These are phyloP conservation scores for Falco naumanni DNA, from an alignment of 2,797 vertebrate genomes.

Conservation along the genomic window DNA sequence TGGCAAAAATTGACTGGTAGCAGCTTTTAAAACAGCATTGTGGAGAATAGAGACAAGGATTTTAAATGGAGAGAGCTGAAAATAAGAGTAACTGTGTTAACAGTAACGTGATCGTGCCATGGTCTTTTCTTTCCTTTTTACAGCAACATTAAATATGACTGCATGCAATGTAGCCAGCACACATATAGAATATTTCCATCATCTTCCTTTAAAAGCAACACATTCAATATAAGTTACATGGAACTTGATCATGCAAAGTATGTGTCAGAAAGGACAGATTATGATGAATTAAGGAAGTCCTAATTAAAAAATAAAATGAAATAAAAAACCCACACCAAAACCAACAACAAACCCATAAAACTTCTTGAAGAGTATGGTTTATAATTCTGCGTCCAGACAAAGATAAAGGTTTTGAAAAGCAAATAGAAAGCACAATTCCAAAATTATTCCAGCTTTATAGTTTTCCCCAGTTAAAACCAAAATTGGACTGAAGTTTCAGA, in stretches of 20 bases:
- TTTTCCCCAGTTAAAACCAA: not conserved
- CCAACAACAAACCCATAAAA: not conserved
- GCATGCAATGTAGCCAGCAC: not conserved
- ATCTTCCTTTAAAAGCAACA: not conserved
- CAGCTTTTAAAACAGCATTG: not conserved
- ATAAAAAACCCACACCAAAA: too few relatives aligned
- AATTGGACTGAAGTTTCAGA: not conserved
- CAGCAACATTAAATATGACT: not conserved
- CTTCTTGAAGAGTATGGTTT: not conserved
- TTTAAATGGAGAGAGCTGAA: not conserved
- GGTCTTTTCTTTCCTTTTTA: not conserved
- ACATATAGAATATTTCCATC: not conserved
- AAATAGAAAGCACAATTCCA: not conserved
- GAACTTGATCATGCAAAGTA: not conserved
- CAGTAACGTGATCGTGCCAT: not conserved
- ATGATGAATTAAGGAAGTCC: not conserved
- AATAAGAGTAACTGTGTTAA: not conserved
- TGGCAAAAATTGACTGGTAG: not conserved
- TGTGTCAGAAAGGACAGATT: not conserved
- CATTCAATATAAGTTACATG: not conserved
- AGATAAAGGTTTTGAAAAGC: not conserved
- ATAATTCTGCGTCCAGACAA: not conserved
- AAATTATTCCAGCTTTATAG: not conserved
- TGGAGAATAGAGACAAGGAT: not conserved
- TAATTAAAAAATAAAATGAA: not conserved